Evolutionary conservation across 2,113 vertebrate genomes (phyloP).

Genomic region (Forbesichthys agassizii): DNA sequence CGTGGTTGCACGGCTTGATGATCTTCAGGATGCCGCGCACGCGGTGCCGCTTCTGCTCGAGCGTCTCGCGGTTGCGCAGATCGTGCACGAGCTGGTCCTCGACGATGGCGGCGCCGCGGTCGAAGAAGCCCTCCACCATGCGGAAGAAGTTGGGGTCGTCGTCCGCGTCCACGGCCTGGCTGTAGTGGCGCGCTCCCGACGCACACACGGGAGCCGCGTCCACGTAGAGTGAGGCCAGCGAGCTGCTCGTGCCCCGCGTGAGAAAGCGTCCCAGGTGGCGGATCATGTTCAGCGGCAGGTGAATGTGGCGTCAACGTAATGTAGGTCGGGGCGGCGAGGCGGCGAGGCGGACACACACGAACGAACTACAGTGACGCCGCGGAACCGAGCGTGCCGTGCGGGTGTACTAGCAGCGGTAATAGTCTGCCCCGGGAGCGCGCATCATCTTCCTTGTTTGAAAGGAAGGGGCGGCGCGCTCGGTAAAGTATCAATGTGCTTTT

Average conservation of each 20-base stretch:
- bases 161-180: constrained; percentile 75
- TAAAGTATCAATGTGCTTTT: background rate
- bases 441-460: background rate
- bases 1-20: constrained; percentile 96
- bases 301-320: background rate
- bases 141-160: constrained; percentile 95
- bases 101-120: constrained; percentile 89
- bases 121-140: constrained; percentile 98
- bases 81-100: constrained; percentile 92
- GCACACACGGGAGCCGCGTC: constrained; percentile 49
- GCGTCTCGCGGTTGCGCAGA: constrained; percentile 82
- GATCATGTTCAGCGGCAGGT: constrained; percentile 72
- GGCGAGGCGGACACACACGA: background rate
- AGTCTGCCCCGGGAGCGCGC: background rate
- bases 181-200: constrained; percentile 79
- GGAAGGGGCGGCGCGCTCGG: background rate
- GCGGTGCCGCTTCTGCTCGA: constrained; percentile 85
- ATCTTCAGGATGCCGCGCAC: constrained; percentile 91
- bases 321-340: background rate
- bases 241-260: constrained; percentile 68
- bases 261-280: constrained; percentile 82
- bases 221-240: constrained; percentile 56
- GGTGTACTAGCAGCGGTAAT: background rate
- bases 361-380: background rate
- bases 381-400: background rate